Conservation (phyloP, 2,888 invertebrate species). For the Drosophila putrida region DNA sequence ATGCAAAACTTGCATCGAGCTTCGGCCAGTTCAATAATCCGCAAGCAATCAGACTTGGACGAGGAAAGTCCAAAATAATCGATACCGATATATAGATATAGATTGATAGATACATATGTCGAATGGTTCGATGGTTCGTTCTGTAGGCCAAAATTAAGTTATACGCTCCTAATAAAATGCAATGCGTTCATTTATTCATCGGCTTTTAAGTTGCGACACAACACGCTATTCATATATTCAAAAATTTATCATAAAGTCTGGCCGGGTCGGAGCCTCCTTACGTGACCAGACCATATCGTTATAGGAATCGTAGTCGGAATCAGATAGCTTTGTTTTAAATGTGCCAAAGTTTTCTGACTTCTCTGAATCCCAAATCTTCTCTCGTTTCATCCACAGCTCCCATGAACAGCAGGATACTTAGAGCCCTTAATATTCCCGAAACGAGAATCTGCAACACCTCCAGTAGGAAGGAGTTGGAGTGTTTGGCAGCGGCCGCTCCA, state of each 20-base stretch:
- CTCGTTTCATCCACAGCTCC: constrained; percentile 42
- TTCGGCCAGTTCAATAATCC: constrained; percentile 63
- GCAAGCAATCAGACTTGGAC: constrained; percentile 35
- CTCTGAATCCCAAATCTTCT: constrained; percentile 29
- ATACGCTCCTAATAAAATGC: constrained; percentile 82
- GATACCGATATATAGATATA: constrained; percentile 20
- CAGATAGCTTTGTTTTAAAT: constrained; percentile 10
- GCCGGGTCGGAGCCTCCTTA: constrained; percentile 62
- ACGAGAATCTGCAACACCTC: not conserved
- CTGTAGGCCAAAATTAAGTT: constrained; percentile 68
- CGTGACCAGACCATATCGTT: constrained; percentile 61
- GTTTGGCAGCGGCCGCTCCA: constrained; percentile 21
- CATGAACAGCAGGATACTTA: constrained; percentile 18
- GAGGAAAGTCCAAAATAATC: constrained; percentile 49
- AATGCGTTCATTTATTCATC: constrained; percentile 82
- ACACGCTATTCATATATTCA: constrained; percentile 84
- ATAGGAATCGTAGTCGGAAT: constrained; percentile 30
- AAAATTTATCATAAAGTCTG: constrained; percentile 83
- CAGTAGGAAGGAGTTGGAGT: constrained; percentile 31
- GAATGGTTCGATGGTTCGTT: constrained; percentile 23
- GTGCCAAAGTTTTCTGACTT: not conserved
- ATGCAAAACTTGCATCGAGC: constrained; percentile 61
- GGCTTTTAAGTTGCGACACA: constrained; percentile 61
- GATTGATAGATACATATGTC: constrained; percentile 19
- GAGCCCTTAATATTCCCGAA: not conserved